Base-by-base conservation (phyloP, 2,888 invertebrate species). In the Phyllotreta cruciferae region DNA sequence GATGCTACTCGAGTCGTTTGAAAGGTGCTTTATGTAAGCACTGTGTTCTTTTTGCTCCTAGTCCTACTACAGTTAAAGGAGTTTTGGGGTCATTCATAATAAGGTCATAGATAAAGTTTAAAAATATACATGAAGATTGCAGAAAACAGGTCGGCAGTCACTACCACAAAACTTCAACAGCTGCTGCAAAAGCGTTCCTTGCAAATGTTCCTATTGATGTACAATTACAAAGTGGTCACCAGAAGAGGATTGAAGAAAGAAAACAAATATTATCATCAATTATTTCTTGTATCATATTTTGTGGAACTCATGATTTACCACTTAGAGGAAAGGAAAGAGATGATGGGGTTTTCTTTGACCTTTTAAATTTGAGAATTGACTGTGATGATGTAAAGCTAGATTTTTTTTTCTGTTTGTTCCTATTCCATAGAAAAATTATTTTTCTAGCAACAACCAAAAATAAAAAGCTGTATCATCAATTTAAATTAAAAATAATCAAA, bases 241-340 rank as follows among this genome's bases (percentile, higher is more conserved):
- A 60, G 8, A 63, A 54, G 11, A 42, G 42, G 10, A 64, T 66
- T 41, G 62, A 66, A 13, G 58, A 62, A 61, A 64, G 58, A 39
- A 57, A 34, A 47, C 38, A 62, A 62, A 64, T 67, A 56, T 56
- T 64, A 56, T 52, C 62, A 56, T 44, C 64, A 62, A 64, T 67
- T 62, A 62, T 63, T 60, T 66, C 62, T 6, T 64, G 50, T 37
- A 62, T 47, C 0, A 44, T 52, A 61, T 49, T 56, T 35, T 36
- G 38, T 3, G 37, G 45, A 10, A 38, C 44, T 52, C 36, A 52
- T 50, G 44, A 62, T 55, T 39, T 63, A 56, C 47, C 55, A 2
- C 54, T 65, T 47, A 62, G 64, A 36, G 64, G 61, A 56, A 65
- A 65, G 55, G 9, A 57, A 57, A 9, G 6, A 9, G 57, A 58